These are phyloP conservation scores for Spodoptera frugiperda DNA, from an alignment of 1,140 invertebrate genomes.

Conservation along the genomic window DNA sequence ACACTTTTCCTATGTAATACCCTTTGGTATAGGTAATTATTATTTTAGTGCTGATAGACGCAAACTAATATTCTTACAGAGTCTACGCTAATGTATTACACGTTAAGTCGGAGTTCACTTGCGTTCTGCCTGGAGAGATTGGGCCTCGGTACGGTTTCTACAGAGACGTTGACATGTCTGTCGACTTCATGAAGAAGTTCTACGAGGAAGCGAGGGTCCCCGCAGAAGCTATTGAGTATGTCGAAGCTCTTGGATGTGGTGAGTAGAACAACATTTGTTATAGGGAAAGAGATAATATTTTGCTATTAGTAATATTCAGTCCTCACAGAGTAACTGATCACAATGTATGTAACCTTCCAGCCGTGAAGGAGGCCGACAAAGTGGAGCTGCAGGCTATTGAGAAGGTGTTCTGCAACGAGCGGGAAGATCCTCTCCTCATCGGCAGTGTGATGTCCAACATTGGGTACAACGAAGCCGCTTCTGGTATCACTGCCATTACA, in stretches of 20 bases:
- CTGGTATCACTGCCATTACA: constrained; percentile 86
- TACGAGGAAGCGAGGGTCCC: constrained; percentile 88
- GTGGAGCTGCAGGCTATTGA: constrained; percentile 64
- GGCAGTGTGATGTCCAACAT: constrained; percentile 92
- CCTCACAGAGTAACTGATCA: not conserved
- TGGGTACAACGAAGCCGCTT: constrained; percentile 90
- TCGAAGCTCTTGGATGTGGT: constrained; percentile 92
- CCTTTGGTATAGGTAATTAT: no score
- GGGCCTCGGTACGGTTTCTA: constrained; percentile 80
- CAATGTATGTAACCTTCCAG: constrained; percentile 60
- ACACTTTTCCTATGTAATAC: no score
- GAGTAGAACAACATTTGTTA: no score
- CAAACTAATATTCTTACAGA: no score
- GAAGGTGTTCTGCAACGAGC: constrained; percentile 71
- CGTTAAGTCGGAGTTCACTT: constrained; percentile 87
- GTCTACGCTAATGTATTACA: constrained; percentile 90
- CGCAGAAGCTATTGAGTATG: constrained; percentile 88
- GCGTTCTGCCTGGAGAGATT: constrained; percentile 49
- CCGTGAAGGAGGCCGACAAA: constrained; percentile 74
- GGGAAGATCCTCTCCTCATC: constrained; percentile 87
- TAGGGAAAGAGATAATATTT: no score
- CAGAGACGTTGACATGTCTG: constrained; percentile 86
- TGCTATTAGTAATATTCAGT: no score
- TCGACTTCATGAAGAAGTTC: constrained; percentile 86
- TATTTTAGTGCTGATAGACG: no score